Conservation (phyloP, 2,888 invertebrate species). For the Drosophila crucigera region DNA sequence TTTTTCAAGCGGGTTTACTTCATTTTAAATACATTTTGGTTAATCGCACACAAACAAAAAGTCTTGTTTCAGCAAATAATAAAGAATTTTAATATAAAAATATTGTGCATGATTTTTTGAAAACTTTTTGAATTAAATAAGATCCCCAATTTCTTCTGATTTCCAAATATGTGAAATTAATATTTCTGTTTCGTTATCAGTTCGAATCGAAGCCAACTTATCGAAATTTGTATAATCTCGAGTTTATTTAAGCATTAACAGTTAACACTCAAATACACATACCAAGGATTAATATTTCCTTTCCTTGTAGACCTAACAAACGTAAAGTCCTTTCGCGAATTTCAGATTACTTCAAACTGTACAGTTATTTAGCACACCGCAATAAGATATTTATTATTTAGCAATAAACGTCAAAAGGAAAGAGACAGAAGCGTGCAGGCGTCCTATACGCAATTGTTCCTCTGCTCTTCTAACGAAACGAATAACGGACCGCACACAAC, state of each 20-base stretch:
- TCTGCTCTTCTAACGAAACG: not conserved
- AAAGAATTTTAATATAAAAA: not conserved
- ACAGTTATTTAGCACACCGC: not conserved
- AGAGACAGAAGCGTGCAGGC: not conserved
- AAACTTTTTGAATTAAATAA: not conserved
- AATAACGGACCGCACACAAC: constrained; percentile 64
- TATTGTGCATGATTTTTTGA: not conserved
- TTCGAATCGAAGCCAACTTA: not conserved
- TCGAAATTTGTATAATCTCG: not conserved
- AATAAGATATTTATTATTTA: constrained; percentile 9
- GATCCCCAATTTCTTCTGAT: not conserved
- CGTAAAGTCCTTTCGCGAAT: not conserved
- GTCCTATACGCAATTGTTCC: constrained; percentile 39
- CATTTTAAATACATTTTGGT: not conserved
- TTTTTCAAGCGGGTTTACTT: constrained; percentile 3
- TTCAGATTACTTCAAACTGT: constrained; percentile 3
- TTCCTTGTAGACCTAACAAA: too few relatives aligned
- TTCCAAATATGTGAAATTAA: not conserved
- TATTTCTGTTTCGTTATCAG: not conserved
- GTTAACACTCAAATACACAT: not conserved
- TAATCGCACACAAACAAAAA: not conserved
- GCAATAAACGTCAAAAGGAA: not conserved
- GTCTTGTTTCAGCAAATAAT: not conserved
- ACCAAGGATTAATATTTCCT: not conserved
- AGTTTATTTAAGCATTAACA: not conserved